Evolutionary conservation across 64 coral and sea anemone species (phyloP), one percentile per base, ranked within the genome.

Genomic region (Actinia tenebrosa): DNA sequence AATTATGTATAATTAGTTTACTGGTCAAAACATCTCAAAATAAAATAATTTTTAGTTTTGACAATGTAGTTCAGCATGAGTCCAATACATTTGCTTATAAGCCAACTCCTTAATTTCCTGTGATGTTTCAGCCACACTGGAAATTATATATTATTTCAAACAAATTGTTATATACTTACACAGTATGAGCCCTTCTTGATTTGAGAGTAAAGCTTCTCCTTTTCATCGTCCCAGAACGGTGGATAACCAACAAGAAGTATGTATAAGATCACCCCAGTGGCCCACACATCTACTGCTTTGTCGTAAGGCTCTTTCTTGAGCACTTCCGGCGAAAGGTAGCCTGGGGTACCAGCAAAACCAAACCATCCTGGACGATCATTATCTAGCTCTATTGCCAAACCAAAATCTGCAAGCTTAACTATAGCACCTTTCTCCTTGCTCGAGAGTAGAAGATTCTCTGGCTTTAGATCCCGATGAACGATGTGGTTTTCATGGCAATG

Each of bases 181-280:
- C 92, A 88, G 59, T 99, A 99, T 16, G 86, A 88, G 5, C 97
- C 97, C 27, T 60, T 64, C 18, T 93, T 99, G 83, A 99, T 99
- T 75, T 99, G 97, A 71, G 80, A 59, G 60, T 99, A 99, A 5
- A 99, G 54, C 84, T 95, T 99, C 43, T 91, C 93, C 42, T 99
- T 93, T 59, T 99, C 97, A 60, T 99, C 97, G 77, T 99, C 97
- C 97, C 97, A 99, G 78, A 99, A 99, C 10, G 97, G 97, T 56
- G 97, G 97, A 56, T 99, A 99, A 10, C 97, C 97, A 69, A 99
- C 97, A 10, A 99, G 69, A 16, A 99, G 86, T 60, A 99, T 99
- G 58, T 99, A 99, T 13, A 99, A 80, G 82, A 99, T 99, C 11
- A 99, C 97, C 10, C 97, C 97, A 89, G 91, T 95, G 25, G 97